Percentiles rank a stretch among this genome's conserved stretches.
These are phyloP conservation scores for Polydrusus cervinus DNA, from an alignment of 2,888 invertebrate species.

Conservation along the genomic window DNA sequence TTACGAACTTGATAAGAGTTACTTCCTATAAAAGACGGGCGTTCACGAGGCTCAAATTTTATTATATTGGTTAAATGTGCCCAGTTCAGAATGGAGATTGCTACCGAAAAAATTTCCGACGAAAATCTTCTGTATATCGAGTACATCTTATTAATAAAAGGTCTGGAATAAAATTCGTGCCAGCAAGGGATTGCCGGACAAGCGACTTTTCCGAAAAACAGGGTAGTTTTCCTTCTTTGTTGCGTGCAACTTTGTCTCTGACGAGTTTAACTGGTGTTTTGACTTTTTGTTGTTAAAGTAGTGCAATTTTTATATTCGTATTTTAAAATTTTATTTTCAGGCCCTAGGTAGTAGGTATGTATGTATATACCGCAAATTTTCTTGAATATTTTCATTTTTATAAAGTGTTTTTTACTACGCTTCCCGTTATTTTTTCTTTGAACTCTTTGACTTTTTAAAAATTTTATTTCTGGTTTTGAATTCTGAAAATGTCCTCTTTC, in stretches of 20 bases:
- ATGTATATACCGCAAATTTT: too few relatives aligned
- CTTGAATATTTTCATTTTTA: too few relatives aligned
- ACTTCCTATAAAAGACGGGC: slow-evolving; percentile 27
- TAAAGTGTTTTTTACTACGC: too few relatives aligned
- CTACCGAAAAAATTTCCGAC: slow-evolving; percentile 21
- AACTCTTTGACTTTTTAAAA: too few relatives aligned
- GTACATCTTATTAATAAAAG: slow-evolving; percentile 46
- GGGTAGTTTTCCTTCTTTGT: slow-evolving; percentile 30
- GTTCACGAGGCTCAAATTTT: slow-evolving; percentile 9
- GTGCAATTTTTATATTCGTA: too few relatives aligned
- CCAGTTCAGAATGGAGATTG: slow-evolving; percentile 36
- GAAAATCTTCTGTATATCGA: slow-evolving; percentile 42
- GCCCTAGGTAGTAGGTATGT: too few relatives aligned
- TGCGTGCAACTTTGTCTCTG: slow-evolving; percentile 15
- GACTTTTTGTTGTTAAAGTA: not conserved
- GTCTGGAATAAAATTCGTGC: slow-evolving; percentile 32
- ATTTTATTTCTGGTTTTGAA: too few relatives aligned
- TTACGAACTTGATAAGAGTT: slow-evolving; percentile 45
- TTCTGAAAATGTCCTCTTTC: too few relatives aligned
- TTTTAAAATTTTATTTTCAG: too few relatives aligned
- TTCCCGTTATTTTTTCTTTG: too few relatives aligned
- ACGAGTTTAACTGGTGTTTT: not conserved
- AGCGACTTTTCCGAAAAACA: not conserved
- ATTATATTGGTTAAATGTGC: slow-evolving; percentile 38
- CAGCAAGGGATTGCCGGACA: slow-evolving; percentile 2